A percentile compares a stretch with the other conserved stretches of the same genome.
phyloP scores from a whole-genome alignment of 2,797 vertebrate species.

The Myotis daubentonii region DNA sequence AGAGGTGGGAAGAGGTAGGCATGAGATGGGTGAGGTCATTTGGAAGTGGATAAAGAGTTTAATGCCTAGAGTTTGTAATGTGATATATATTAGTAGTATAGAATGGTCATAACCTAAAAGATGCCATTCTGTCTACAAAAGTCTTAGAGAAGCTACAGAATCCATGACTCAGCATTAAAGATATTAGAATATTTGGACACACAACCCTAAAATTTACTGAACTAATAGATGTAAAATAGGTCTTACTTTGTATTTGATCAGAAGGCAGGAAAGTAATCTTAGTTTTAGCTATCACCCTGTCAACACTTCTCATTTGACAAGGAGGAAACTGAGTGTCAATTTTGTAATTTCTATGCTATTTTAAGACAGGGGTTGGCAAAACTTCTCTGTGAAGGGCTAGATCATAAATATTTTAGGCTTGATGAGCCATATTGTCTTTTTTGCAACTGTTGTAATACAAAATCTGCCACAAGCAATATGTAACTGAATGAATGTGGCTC shows the following conservation, averaged over 20 bases:
- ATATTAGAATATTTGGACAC: neutral
- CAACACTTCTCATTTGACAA: neutral
- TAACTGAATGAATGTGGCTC: neutral
- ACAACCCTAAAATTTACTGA: neutral
- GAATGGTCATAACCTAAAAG: neutral
- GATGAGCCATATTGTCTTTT: neutral
- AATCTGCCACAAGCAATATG: neutral
- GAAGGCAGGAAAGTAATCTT: neutral
- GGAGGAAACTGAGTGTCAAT: neutral
- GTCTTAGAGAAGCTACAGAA: neutral
- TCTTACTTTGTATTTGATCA: neutral
- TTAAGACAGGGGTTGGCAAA: neutral
- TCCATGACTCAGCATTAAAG: neutral
- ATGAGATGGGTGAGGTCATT: neutral
- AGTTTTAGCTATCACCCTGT: neutral
- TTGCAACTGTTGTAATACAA: neutral
- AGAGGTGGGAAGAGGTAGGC: neutral
- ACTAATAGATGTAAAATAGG: neutral
- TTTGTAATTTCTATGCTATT: neutral
- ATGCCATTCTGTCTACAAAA: neutral
- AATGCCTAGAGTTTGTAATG: neutral
- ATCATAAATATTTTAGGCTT: neutral
- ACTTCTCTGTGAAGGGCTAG: neutral
- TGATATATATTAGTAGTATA: neutral
- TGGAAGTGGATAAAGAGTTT: neutral